phyloP scores from a whole-genome alignment of 2,113 vertebrate genomes.

The Podiceps cristatus region DNA sequence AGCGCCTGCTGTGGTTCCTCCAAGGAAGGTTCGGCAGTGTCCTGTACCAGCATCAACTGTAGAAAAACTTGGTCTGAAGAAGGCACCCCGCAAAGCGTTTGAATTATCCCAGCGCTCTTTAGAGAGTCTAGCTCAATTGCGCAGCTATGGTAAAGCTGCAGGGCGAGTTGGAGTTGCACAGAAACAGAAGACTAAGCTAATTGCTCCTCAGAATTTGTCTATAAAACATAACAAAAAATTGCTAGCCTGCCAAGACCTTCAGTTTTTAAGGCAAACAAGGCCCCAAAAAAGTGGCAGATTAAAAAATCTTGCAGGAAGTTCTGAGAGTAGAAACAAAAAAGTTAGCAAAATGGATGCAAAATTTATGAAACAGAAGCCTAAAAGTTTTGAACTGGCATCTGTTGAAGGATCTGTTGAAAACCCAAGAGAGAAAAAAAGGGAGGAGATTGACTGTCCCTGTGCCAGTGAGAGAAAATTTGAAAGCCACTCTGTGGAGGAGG shows the following conservation, averaged over 20 bases:
- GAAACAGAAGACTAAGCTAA: constrained; percentile 60
- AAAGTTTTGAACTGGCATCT: neutral
- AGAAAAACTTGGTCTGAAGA: constrained; percentile 84
- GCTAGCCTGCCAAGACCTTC: constrained; percentile 77
- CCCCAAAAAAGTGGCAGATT: neutral
- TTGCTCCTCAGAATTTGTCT: constrained; percentile 58
- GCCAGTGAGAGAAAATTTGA: neutral
- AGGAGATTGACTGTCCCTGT: neutral
- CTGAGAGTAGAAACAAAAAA: neutral
- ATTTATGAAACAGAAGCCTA: neutral
- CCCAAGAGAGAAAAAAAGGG: neutral
- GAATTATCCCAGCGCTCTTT: constrained; percentile 81
- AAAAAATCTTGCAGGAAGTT: neutral
- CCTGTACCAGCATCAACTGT: constrained; percentile 69
- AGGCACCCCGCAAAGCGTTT: constrained; percentile 76
- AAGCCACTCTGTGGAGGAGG: neutral
- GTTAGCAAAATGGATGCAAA: neutral
- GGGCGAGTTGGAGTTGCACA: constrained; percentile 34
- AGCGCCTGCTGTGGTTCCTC: constrained; percentile 77
- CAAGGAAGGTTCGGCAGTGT: constrained; percentile 73
- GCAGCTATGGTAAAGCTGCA: constrained; percentile 77
- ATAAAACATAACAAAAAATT: constrained; percentile 71
- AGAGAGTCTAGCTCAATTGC: constrained; percentile 66
- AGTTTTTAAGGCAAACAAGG: constrained; percentile 67
- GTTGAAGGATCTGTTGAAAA: neutral